Evolutionary conservation across 1,140 invertebrate genomes (phyloP), one percentile per base, ranked within the genome.

Genomic region (Zaprionus lachaisei): DNA sequence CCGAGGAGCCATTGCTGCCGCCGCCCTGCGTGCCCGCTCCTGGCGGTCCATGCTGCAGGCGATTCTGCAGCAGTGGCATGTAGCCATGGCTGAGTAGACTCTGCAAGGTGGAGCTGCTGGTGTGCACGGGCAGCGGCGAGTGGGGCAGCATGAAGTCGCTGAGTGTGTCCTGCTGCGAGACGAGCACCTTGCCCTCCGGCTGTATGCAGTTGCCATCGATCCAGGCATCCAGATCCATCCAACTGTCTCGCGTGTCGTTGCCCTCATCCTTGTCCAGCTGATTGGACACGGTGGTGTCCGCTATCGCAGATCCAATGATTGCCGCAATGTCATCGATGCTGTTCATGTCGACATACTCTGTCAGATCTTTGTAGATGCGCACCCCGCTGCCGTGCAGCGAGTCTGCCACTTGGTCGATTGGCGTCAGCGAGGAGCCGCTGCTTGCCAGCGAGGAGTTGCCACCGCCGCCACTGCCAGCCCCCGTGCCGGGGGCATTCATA

Each of bases 251-350:
- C 0, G 95, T 96, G 37, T 94, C 94, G 28, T 94, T 93, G 41
- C 95, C 95, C 49, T 95, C 95, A 15, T 94, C 94, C 2, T 95
- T 95, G 66, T 95, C 95, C 67, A 95, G 94, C 47, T 95, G 94
- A 91, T 96, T 95, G 12, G 95, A 95, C 4, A 96, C 96, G 1
- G 97, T 97, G 1, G 96, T 97, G 81, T 97, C 97, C 0, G 97
- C 97, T 76, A 98, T 98, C n/a, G 97, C 97, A 1, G 96, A 97
- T 0, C 97, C 96, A 62, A 98, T 97, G 22, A 98, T 96, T 17
- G 97, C 96, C 0, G 97, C 97, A 71, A 98, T 97, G 80, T 97
- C 97, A 71, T 97, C 97, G 60, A 95, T 95, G 2, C 95, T 95
- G 60, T 94, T 95, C 81, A 97, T 97, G 80, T 97, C 97, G 86